These are phyloP conservation scores for Bufo gargarizans DNA, from an alignment of 2,113 vertebrate genomes.

Conservation along the genomic window DNA sequence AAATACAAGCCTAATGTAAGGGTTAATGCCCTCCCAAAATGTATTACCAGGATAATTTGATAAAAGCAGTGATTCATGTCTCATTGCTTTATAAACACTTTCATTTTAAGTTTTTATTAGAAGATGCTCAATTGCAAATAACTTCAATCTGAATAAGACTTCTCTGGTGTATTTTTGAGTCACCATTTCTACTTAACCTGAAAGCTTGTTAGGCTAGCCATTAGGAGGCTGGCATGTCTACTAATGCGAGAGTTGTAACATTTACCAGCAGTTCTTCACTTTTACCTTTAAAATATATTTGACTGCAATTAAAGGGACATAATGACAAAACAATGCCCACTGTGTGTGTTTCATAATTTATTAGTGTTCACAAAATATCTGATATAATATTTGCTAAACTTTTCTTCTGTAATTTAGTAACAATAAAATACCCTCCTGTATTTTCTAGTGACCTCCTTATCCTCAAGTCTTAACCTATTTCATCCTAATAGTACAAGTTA, in stretches of 20 bases:
- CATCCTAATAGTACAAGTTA: too few species aligned
- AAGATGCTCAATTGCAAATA: constrained; percentile 33
- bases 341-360: background rate
- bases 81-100: constrained; percentile 31
- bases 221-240: constrained; percentile 6
- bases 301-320: background rate
- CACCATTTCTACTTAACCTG: constrained; percentile 50
- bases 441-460: too few species aligned
- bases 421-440: too few species aligned
- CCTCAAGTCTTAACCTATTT: too few species aligned
- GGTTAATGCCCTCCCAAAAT: constrained; percentile 19
- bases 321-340: background rate
- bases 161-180: constrained; percentile 23
- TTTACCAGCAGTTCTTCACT: constrained; percentile 18
- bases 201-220: constrained; percentile 50
- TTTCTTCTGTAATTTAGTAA: too few species aligned
- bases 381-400: background rate
- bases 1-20: background rate
- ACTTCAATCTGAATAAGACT: constrained; percentile 13
- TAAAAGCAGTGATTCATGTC: constrained; percentile 22
- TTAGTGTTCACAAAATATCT: background rate
- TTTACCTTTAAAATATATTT: constrained; percentile 19
- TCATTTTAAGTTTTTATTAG: constrained; percentile 32
- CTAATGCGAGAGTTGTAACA: constrained; percentile 12
- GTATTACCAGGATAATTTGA: constrained; percentile 13